Conservation (phyloP, 2,888 invertebrate genomes). For the Nemapogon koenigi region DNA sequence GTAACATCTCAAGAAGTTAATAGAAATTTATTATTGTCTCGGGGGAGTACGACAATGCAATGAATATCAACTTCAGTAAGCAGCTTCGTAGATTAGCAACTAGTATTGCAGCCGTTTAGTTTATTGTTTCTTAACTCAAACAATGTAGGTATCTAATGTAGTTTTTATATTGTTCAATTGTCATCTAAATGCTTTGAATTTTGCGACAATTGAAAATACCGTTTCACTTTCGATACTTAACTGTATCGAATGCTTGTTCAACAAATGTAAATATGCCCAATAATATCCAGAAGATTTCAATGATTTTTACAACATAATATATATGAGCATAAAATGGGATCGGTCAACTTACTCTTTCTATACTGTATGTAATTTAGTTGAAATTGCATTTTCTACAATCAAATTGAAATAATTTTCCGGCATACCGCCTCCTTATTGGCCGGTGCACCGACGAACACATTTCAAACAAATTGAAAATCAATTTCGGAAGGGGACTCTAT, state of each 20-base stretch:
- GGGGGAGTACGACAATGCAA: conserved; percentile 25
- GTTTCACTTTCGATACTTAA: too few species aligned
- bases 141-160: conserved; percentile 5
- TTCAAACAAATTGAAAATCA: conserved; percentile 64
- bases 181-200: too few species aligned
- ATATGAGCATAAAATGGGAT: too few species aligned
- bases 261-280: too few species aligned
- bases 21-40: conserved; percentile 52
- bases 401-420: conserved; percentile 52
- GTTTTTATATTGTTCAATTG: too few species aligned
- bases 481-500: conserved; percentile 46
- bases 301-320: too few species aligned
- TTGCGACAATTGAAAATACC: too few species aligned
- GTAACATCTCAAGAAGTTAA: conserved; percentile 58
- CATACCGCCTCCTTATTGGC: conserved; percentile 50
- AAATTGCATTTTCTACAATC: conserved; percentile 39
- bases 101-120: too few species aligned
- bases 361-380: conserved; percentile 28
- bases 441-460: conserved; percentile 53
- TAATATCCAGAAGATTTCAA: too few species aligned
- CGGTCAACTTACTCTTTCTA: conserved; percentile 12
- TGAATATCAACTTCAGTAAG: conserved; percentile 24
- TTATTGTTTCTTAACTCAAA: conserved; percentile 14
- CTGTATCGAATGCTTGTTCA: too few species aligned
- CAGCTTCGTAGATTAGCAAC: neutral